phyloP scores from a whole-genome alignment of 1,140 invertebrate species.

The Ridgeia piscesae region DNA sequence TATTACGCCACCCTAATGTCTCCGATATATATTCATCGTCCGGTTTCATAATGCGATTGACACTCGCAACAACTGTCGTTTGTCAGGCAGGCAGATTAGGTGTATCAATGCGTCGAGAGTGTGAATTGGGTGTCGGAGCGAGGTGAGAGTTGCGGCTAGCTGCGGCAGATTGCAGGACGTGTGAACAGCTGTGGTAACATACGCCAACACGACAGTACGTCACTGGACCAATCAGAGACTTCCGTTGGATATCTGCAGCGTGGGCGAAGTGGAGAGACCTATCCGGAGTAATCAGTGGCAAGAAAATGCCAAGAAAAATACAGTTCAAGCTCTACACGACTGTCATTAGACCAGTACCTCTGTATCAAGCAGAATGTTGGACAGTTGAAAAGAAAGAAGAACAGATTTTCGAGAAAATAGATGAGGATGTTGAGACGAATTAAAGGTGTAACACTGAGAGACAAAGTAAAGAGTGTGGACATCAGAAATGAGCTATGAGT shows the following conservation, averaged over 20 bases:
- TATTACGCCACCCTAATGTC: neutral
- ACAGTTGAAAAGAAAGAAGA: no score
- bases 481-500: no score
- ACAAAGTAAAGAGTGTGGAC: no score
- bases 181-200: neutral
- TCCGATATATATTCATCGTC: neutral
- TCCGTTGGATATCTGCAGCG: neutral
- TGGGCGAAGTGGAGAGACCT: no score
- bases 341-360: no score
- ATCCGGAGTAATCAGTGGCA: no score
- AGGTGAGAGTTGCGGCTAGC: neutral
- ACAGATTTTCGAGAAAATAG: no score
- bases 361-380: no score
- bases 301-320: no score
- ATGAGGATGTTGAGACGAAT: no score
- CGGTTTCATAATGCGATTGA: neutral
- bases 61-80: neutral
- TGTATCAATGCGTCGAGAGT: neutral
- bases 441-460: no score
- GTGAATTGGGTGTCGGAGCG: neutral
- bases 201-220: neutral
- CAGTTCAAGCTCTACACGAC: no score
- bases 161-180: neutral
- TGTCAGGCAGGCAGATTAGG: neutral
- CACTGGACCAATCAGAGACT: neutral